These are phyloP conservation scores for Eulemur mongoz DNA, from an alignment of 2,797 vertebrate genomes.

Conservation along the genomic window DNA sequence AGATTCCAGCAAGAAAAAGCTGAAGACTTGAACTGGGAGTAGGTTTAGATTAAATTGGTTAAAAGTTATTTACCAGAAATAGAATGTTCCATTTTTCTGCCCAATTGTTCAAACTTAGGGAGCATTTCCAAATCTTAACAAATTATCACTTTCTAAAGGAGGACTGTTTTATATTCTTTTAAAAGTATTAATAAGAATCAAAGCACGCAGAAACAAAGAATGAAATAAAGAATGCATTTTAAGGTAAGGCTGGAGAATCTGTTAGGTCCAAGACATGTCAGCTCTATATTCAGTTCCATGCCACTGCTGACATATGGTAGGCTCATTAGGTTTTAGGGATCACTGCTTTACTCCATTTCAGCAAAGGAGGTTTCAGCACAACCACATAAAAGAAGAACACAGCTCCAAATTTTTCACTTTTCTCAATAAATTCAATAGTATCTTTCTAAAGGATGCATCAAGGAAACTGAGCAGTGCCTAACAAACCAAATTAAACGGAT, in stretches of 20 bases:
- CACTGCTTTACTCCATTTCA: constrained; percentile 59
- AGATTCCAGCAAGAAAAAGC: background rate
- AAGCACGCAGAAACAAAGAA: constrained; percentile 83
- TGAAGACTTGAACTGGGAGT: background rate
- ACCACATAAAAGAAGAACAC: constrained; percentile 50
- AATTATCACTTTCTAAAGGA: constrained; percentile 78
- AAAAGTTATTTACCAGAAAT: background rate
- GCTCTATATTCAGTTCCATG: constrained; percentile 57
- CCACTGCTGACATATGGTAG: constrained; percentile 18
- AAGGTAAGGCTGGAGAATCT: constrained; percentile 61
- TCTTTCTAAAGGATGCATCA: constrained; percentile 29
- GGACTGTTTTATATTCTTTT: constrained; percentile 72
- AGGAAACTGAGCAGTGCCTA: constrained; percentile 28
- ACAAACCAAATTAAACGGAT: constrained; percentile 9
- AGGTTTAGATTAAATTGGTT: constrained; percentile 7
- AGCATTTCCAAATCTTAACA: constrained; percentile 33
- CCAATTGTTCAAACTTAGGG: background rate
- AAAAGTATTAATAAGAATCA: constrained; percentile 63
- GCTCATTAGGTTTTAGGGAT: constrained; percentile 14
- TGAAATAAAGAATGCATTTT: constrained; percentile 72
- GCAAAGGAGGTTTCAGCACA: constrained; percentile 56
- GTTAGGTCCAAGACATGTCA: constrained; percentile 20
- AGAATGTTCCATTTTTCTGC: background rate
- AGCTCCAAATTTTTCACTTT: constrained; percentile 76
- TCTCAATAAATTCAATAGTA: constrained; percentile 44